Conservation (phyloP, 2,113 vertebrate genomes). For the Grus americana region DNA sequence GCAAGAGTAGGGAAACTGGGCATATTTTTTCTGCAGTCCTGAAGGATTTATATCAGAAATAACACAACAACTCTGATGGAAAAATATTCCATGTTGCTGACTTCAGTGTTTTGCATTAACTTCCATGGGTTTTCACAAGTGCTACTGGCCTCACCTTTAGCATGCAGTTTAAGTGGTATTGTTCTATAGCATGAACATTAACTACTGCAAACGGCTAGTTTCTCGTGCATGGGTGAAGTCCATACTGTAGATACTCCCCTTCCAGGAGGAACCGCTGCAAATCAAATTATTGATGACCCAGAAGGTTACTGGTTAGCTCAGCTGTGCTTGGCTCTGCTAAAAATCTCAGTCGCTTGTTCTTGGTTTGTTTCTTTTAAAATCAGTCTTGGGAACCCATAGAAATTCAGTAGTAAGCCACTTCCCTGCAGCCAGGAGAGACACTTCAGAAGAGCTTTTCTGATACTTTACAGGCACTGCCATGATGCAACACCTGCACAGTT, state of each 20-base stretch:
- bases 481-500: neutral
- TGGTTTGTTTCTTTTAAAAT: neutral
- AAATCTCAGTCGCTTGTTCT: neutral
- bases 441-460: neutral
- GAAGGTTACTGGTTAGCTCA: neutral
- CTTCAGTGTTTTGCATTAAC: neutral
- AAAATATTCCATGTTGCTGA: neutral
- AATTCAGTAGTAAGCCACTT: neutral
- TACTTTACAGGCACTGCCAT: neutral
- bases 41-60: neutral
- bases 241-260: neutral
- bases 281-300: neutral
- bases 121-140: neutral
- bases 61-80: neutral
- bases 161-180: neutral
- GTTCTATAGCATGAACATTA: neutral
- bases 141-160: neutral
- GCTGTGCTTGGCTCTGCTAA: neutral
- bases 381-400: neutral
- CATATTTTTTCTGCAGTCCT: neutral
- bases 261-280: neutral
- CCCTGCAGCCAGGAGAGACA: neutral
- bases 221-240: neutral
- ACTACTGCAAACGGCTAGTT: neutral
- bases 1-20: neutral